Percentiles rank a stretch among this genome's conserved stretches.
phyloP scores from a whole-genome alignment of 2,797 vertebrate species.

The Lutjanus campechanus region DNA sequence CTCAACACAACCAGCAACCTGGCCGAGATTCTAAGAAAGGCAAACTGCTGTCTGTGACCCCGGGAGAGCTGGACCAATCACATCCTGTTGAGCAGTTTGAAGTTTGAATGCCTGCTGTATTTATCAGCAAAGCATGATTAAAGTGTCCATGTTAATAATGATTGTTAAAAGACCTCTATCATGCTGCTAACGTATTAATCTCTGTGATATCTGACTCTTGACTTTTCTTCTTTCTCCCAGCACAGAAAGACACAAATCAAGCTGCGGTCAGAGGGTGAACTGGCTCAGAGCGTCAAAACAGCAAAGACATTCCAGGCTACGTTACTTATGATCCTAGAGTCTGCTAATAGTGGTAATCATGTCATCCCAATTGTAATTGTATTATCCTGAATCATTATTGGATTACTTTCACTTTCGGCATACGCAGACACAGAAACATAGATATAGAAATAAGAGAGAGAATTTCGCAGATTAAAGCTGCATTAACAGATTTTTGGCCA shows the following conservation, averaged over 20 bases:
- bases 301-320: neutral
- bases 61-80: constrained; percentile 3
- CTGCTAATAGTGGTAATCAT: neutral
- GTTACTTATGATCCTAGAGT: constrained; percentile 11
- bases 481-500: neutral
- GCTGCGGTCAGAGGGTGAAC: neutral
- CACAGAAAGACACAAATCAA: constrained; percentile 19
- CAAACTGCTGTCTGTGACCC: constrained; percentile 28
- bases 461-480: constrained; percentile 7
- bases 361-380: neutral
- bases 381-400: neutral
- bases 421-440: neutral
- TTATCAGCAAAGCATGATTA: constrained; percentile 26
- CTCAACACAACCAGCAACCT: constrained; percentile 36
- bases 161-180: constrained; percentile 2
- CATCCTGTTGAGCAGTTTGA: constrained; percentile 1
- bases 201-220: constrained; percentile 18
- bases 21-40: constrained; percentile 31
- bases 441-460: too few relatives aligned
- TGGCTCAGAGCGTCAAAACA: neutral
- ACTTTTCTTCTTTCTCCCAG: neutral
- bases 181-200: constrained; percentile 21
- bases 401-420: neutral
- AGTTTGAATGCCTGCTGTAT: constrained; percentile 12
- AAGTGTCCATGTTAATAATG: constrained; percentile 7